Evolutionary conservation across 2,113 vertebrate species (phyloP), one percentile per base, ranked within the genome.

Genomic region (Caracal caracal): DNA sequence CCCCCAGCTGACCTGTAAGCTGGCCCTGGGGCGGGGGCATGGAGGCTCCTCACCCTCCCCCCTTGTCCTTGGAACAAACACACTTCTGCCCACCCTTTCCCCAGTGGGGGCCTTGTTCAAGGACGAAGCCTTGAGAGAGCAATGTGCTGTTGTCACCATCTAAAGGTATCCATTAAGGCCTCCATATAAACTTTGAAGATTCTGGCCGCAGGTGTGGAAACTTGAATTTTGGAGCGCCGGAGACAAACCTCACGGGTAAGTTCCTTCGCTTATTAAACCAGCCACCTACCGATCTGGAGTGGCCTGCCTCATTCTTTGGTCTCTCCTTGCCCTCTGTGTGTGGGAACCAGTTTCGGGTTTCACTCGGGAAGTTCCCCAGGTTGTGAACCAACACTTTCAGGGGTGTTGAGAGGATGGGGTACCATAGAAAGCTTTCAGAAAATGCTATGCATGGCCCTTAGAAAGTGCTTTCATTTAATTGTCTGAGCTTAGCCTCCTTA

Each of bases 221-320:
- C n/a, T 22, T 24, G 20, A 16, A 19, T 75, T 19, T 88, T 16
- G 4, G 0, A 0, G 28, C 0, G 4, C 37, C 28, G 13, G 7
- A 75, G 70, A 51, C 86, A n/a, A 88, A 20, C 13, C 37, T 59
- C 35, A 7, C 28, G 13, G 3, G 16, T 53, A 87, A 88, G 24
- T 71, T 56, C 10, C 66, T 49, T 30, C 9, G 4, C 33, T n/a
- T 53, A 24, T 37, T 53, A 28, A 53, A 26, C 30, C 24, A 20
- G 24, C 47, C 49, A 37, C n/a, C 66, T 40, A 30, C 33, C 10
- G 8, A 40, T 88, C 66, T 30, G n/a, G 70, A 40, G 16, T 12
- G 10, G 17, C 56, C 26, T n/a, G 13, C 49, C 35, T 61, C 37
- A 33, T 88, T 88, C 63, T 11, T 92, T 9, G 11, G 15, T 71